These are phyloP conservation scores for Barypeithes pellucidus DNA, from an alignment of 2,888 invertebrate species.

Conservation along the genomic window DNA sequence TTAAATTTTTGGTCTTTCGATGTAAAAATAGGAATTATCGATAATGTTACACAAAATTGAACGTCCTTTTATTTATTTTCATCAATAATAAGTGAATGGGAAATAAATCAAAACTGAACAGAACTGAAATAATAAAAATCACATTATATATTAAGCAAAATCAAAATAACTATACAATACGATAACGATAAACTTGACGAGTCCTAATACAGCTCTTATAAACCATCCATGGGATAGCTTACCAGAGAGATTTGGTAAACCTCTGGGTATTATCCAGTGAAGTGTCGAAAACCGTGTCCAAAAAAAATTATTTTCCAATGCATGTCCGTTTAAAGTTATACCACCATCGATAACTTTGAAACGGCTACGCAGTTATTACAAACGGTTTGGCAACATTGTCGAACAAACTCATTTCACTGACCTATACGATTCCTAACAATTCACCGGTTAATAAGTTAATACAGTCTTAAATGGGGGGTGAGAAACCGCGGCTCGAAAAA, in stretches of 20 bases:
- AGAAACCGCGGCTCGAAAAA: background rate
- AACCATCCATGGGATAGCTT: conserved; percentile 15
- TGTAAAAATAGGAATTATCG: no score
- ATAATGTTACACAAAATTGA: background rate
- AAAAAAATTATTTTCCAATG: no score
- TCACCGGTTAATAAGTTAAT: no score
- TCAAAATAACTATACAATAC: conserved; percentile 22
- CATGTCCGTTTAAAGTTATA: no score
- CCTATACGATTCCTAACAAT: no score
- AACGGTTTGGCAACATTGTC: no score
- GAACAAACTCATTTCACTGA: no score
- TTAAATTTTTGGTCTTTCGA: no score
- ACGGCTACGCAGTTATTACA: no score
- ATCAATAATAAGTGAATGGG: background rate
- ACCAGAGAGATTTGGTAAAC: conserved; percentile 7
- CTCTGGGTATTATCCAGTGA: background rate
- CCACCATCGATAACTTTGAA: no score
- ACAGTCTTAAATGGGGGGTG: conserved; percentile 3
- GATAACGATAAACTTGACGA: conserved; percentile 12
- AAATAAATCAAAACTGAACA: background rate
- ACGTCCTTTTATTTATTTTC: background rate
- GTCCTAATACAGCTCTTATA: conserved; percentile 6
- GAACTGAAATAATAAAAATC: conserved; percentile 17
- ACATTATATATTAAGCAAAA: conserved; percentile 27
- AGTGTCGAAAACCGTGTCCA: background rate